phyloP scores from a whole-genome alignment of 2,113 vertebrate species.

The Nematolebias whitei region DNA sequence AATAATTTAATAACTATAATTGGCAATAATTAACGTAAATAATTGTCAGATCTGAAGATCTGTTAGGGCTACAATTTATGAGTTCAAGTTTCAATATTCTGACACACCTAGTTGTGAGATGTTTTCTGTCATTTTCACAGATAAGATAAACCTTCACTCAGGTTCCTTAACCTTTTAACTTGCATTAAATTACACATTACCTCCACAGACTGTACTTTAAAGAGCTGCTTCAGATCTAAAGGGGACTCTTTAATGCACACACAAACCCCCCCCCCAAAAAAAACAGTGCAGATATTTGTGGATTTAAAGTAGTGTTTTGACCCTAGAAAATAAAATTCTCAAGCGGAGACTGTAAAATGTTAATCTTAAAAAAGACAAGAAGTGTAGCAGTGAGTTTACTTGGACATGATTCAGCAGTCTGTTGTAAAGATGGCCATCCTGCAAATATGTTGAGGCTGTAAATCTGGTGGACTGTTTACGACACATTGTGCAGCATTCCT shows the following conservation, averaged over 20 bases:
- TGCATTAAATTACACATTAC: not conserved
- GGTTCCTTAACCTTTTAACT: not conserved
- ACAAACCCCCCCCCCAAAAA: too few relatives aligned
- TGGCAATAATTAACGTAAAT: conserved; percentile 19
- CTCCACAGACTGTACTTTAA: conserved; percentile 5
- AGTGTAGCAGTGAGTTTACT: not conserved
- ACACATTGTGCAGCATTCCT: conserved; percentile 75
- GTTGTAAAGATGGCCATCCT: conserved; percentile 39
- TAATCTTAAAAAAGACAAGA: conserved; percentile 20
- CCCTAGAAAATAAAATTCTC: not conserved
- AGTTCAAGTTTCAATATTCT: too few relatives aligned
- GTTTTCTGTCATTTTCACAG: conserved; percentile 48
- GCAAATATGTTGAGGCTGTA: conserved; percentile 58
- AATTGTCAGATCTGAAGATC: too few relatives aligned
- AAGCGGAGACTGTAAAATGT: conserved; percentile 10
- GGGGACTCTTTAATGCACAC: conserved; percentile 2
- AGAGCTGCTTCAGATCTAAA: not conserved
- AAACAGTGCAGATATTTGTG: not conserved
- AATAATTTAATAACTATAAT: too few relatives aligned
- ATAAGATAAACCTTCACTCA: conserved; percentile 40
- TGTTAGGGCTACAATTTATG: too few relatives aligned
- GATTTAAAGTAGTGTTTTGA: conserved; percentile 16
- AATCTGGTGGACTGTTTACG: conserved; percentile 81
- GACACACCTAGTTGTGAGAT: not conserved
- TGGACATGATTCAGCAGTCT: conserved; percentile 12